Evolutionary conservation across 2,888 invertebrate genomes (phyloP), one percentile per base, ranked within the genome.

Genomic region (Drosophila macrothrix): DNA sequence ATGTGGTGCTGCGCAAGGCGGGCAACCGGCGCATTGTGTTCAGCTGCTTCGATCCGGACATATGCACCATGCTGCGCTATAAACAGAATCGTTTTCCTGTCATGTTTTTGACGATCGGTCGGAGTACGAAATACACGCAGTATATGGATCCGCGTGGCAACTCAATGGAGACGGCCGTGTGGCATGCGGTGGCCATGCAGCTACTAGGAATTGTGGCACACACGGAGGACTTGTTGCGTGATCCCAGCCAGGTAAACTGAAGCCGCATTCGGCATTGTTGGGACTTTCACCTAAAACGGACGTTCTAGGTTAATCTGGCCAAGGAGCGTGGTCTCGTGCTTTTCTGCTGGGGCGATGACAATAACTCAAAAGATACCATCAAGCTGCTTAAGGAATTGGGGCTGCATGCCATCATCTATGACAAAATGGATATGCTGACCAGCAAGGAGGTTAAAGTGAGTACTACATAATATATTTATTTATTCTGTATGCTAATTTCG

Each of bases 71-170:
- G 97, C 94, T 99, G 80, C 95, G 97, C 31, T 94, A 97, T 83
- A 99, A 99, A 91, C 99, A 99, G 94, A 99, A 99, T 94, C 97
- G 96, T 88, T 99, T 98, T 94, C 99, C 99, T 0, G 97, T 99
- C 12, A 96, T 99, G 94, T 99, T 99, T 92, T 94, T 99, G 73
- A 98, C 98, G 6, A 96, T 98, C 86, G 97, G 97, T 0, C 94
- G 95, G 10, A 96, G 96, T 0, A 92, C 93, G 5, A 94, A 93
- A 79, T 99, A 98, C 92, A 95, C 96, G 55, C 95, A 96, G 43
- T 99, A 97, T 92, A 95, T 95, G 73, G 99, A 99, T 93, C 96
- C 96, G 0, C 92, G 99, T 39, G 97, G 98, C 83, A 95, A 96
- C 88, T 95, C 96, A 2, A 96, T 98, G 80, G 96, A 96, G 53